These are phyloP conservation scores for Pantherophis vulpinus DNA, from an alignment of 2,797 vertebrate genomes.

Conservation along the genomic window DNA sequence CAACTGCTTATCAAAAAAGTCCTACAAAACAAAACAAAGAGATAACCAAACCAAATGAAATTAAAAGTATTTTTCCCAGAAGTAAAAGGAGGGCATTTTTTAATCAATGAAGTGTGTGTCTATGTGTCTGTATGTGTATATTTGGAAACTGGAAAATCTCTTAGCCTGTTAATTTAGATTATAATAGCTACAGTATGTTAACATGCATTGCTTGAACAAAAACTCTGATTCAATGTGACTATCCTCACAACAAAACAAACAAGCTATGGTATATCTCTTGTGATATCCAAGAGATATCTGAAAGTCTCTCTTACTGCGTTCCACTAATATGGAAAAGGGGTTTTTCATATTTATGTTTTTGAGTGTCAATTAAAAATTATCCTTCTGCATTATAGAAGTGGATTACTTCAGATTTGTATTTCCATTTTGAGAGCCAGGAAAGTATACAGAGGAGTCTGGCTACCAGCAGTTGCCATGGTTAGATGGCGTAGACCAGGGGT, in stretches of 20 bases:
- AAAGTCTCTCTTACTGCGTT: not conserved
- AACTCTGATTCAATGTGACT: not conserved
- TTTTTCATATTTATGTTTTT: not conserved
- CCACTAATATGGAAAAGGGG: not conserved
- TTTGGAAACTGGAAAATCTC: not conserved
- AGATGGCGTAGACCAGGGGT: not conserved
- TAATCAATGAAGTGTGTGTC: accelerated
- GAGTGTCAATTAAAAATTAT: not conserved
- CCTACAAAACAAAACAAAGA: not conserved
- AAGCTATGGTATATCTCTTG: not conserved
- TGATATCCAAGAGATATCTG: not conserved
- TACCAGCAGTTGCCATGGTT: not conserved
- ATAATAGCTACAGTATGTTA: not conserved
- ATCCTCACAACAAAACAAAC: not conserved
- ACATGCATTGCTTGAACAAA: slow-evolving; percentile 19
- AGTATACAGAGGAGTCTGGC: not conserved
- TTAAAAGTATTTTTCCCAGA: not conserved
- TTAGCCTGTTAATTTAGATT: not conserved
- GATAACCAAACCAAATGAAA: not conserved
- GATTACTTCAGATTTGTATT: not conserved
- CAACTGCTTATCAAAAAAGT: not conserved
- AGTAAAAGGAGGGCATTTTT: not conserved
- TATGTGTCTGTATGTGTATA: accelerated
- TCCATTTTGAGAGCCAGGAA: not conserved
- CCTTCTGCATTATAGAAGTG: not conserved